Evolutionary conservation across 2,888 invertebrate species (phyloP), one percentile per base, ranked within the genome.

Genomic region (Allygus modestus): DNA sequence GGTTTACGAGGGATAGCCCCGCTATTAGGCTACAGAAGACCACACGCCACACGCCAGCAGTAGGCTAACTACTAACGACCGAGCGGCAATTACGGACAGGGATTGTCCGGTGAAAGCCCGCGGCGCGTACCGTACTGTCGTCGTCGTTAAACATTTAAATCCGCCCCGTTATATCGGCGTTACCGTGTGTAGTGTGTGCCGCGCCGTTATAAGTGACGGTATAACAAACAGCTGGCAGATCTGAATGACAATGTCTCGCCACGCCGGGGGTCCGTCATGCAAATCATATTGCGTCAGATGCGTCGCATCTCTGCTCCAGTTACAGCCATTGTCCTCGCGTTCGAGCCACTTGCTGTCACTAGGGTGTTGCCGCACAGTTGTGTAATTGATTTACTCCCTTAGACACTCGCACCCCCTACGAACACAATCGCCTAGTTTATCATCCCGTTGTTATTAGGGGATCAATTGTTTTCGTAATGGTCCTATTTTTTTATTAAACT

Each of bases 201-300:
- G 23, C 23, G 20, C 54, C 23, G 54, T n/a, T 23, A 23, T 46
- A 4, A 17, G 54, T 54, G 20, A 23, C 23, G 54, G 54, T 46
- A 46, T 46, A 23, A n/a, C 37, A 26, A 37, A 71, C 71, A 71
- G 71, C 71, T 71, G 71, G 71, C 41, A 23, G 1, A 31, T 69
- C 69, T 31, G 15, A 61, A 61, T 61, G 41, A 73, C 28, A 43
- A 37, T 23, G 28, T n/a, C 26, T 1, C 37, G 37, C 2, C 41
- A n/a, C n/a, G n/a, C n/a, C n/a, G n/a, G 12, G 77, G n/a, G 77
- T 46, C 46, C 77, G 77, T 46, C 46, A 77, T 77, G 77, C 77
- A 77, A 77, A 77, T 77, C 77, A 51, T 20, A 43, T 77, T 73
- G 73, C 73, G 77, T 46, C 77, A 77, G 46, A 37, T 41, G 73